Base-by-base conservation (phyloP, 2,797 vertebrate species). In the Coranthus polyacanthus region DNA sequence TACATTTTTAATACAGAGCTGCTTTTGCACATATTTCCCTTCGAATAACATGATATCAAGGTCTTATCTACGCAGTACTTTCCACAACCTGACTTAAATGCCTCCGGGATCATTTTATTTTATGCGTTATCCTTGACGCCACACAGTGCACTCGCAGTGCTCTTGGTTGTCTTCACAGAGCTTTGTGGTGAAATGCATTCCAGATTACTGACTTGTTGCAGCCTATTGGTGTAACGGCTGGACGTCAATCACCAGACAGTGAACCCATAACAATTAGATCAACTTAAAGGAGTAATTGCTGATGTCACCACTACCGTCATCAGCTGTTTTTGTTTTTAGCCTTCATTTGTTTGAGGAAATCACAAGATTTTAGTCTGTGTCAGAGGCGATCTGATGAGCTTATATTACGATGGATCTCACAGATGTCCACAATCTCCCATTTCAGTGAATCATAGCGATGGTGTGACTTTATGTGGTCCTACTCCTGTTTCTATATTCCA, bases 131-230 rank as follows among this genome's bases (percentile, higher is more conserved):
- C 5, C 24, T 26, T 26, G 24, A 26, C 4, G 24, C 8, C 24
- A 26, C 5, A 26, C 24, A 26, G 5, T 54, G 29, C 39, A 8
- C 59, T 62, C 32, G 9, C 51, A 1, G 12, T 18, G 32, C 39
- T 69, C 36, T 49, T 32, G 20, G 55, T 46, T 54, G 44, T 46
- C 44, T 39, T 72, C 50, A 49, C 39, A 12, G 3, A 32, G 11
- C 38, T 21, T 42, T 55, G 12, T 16, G 57, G n/a, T 41, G 49
- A 60, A 72, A 47, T 68, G 57, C 26, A 10, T 24, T 15, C 22
- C 51, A 24, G 20, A 44, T 55, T 18, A n/a, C 1, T 10, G 61
- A 62, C 44, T 57, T 38, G 47, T 76, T 46, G 6, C 43, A 44
- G 24, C 42, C 10, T 41, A 12, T 57, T 20, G 3, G 41, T 12